Evolutionary conservation across 2,888 invertebrate genomes (phyloP).

Genomic region (Philopedon plagiatum): DNA sequence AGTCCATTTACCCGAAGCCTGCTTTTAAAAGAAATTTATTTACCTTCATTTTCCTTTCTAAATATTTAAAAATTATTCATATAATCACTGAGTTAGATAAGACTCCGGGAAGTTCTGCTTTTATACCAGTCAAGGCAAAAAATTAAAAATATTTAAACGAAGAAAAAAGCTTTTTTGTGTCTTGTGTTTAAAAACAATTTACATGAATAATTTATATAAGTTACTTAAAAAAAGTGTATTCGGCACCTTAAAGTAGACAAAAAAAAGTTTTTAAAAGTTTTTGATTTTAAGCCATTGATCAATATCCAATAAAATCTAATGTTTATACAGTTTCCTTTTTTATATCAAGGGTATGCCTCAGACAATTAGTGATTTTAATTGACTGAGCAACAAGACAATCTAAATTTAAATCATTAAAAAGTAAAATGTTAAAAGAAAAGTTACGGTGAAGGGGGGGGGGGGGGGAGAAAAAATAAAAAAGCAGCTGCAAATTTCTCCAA

Average conservation of each 20-base stretch:
- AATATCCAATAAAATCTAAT: no score
- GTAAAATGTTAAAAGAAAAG: no score
- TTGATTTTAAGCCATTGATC: no score
- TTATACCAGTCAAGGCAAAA: constrained; percentile 9
- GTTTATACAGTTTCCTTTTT: no score
- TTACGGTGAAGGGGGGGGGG: no score
- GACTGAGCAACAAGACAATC: no score
- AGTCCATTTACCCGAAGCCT: constrained; percentile 1
- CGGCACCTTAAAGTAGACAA: not conserved
- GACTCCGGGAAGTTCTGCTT: not conserved
- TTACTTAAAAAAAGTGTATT: not conserved
- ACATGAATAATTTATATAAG: constrained; percentile 17
- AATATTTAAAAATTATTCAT: constrained; percentile 22
- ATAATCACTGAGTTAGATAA: constrained; percentile 10
- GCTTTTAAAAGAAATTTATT: constrained; percentile 8
- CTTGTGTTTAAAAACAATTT: constrained; percentile 9
- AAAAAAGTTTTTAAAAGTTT: not conserved
- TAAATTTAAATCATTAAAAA: no score
- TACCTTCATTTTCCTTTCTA: not conserved
- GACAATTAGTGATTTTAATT: no score
- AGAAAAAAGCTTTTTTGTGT: constrained; percentile 14
- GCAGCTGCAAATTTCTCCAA: no score
- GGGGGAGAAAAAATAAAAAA: no score
- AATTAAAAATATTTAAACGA: constrained; percentile 22
- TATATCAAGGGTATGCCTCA: no score